Base-by-base conservation (phyloP, 2,113 vertebrate species). In the Turdus rufiventris region DNA sequence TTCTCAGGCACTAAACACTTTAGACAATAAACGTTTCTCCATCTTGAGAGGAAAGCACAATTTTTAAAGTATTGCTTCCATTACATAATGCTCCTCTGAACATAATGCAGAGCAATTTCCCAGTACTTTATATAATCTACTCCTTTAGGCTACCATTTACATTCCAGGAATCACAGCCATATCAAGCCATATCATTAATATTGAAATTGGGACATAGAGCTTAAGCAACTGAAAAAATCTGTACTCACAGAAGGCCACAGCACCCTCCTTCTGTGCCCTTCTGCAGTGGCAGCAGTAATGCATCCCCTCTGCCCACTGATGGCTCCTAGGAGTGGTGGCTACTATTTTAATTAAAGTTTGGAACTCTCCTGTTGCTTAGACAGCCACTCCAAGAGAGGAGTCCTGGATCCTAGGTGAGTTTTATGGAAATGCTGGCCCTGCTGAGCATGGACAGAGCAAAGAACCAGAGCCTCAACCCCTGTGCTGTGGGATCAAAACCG, bases 141-240 rank as follows among this genome's bases (percentile, higher is more conserved):
- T 91, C 51, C 72, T 86, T 95, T 67, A 89, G 88, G 87, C 77
- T 40, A 45, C 71, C 48, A 58, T 80, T 93, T 88, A 12, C 43
- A 75, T 75, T n/a, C 68, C 9, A 61, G 63, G 85, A 80, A 80
- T 56, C 73, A 43, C 34, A 71, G 70, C 71, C 54, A 11, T n/a
- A 81, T 26, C 1, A 0, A 93, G 21, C 2, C 40, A 40, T 40
- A 58, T 23, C 12, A 66, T 90, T 54, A 66, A 68, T 76, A 91
- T 82, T 91, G 45, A 10, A 91, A 86, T 13, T 40, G 18, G 24
- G 48, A 38, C 38, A n/a, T 1, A 65, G 61, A 66, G 82, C 8
- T 56, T 11, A 9, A 85, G 42, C 3, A 66, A 38, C 0, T 58
- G 47, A 36, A 83, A 88, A 47, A 42, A 51, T 26, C n/a, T 31